phyloP scores from a whole-genome alignment of 2,797 vertebrate genomes.

The Cephalopachus bancanus region DNA sequence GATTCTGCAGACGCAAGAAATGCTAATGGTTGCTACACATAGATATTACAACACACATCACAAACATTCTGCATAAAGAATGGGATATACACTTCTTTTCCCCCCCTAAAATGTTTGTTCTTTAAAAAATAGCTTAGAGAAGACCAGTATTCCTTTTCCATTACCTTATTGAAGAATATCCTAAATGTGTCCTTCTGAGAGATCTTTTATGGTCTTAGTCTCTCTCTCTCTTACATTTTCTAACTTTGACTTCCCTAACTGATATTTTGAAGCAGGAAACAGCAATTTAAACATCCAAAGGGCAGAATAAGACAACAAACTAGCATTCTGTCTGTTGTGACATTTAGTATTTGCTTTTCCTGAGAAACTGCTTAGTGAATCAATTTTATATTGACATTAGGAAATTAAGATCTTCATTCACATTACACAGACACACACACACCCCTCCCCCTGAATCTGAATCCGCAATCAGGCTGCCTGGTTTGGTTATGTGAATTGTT shows the following conservation, averaged over 20 bases:
- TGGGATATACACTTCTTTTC: neutral
- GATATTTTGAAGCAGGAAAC: constrained; percentile 56
- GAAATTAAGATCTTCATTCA: constrained; percentile 49
- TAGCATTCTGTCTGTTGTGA: constrained; percentile 54
- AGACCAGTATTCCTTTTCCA: neutral
- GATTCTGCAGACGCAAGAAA: neutral
- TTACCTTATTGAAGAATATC: neutral
- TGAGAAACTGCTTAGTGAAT: constrained; percentile 43
- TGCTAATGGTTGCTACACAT: neutral
- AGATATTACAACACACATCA: neutral
- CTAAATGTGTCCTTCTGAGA: neutral
- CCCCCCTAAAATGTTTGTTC: neutral
- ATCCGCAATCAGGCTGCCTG: neutral
- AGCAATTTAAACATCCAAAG: constrained; percentile 51
- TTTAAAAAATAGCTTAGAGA: constrained; percentile 1
- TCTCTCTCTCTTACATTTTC: constrained; percentile 4
- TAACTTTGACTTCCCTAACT: constrained; percentile 52
- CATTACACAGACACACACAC: neutral
- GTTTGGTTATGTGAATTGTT: neutral
- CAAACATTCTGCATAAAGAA: neutral
- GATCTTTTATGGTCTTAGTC: neutral
- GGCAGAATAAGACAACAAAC: constrained; percentile 59
- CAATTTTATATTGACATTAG: constrained; percentile 16
- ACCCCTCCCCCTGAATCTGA: neutral
- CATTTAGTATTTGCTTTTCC: constrained; percentile 62